These are phyloP conservation scores for Apogon talboti DNA, from an alignment of 2,797 vertebrate genomes.

Conservation along the genomic window DNA sequence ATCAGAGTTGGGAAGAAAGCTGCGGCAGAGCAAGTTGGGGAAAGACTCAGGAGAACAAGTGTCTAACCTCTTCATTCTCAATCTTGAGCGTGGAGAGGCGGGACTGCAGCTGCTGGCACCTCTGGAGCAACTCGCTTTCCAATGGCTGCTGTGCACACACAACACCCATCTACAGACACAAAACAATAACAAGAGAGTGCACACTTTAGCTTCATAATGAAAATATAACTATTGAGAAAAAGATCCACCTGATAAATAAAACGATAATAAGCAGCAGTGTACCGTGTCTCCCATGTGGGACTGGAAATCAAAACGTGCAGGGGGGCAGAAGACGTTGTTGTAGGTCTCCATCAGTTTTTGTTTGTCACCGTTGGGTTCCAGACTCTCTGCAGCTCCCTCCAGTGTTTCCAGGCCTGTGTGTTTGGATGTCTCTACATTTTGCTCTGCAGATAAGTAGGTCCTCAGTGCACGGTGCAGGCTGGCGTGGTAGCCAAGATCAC, in stretches of 20 bases:
- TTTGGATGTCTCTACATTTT: conserved; percentile 95
- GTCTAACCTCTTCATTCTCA: conserved; percentile 94
- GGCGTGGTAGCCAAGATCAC: conserved; percentile 97
- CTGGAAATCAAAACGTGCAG: conserved; percentile 97
- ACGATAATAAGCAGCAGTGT: background rate
- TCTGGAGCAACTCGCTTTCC: conserved; percentile 91
- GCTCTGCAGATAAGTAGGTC: conserved; percentile 96
- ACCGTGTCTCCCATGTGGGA: conserved; percentile 99
- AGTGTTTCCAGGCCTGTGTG: conserved; percentile 93
- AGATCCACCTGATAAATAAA: background rate
- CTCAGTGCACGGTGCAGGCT: conserved; percentile 94
- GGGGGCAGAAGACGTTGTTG: conserved; percentile 97
- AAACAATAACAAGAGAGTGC: background rate
- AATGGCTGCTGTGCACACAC: conserved; percentile 93
- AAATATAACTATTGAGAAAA: background rate
- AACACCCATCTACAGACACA: conserved; percentile 87
- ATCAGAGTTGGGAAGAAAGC: background rate
- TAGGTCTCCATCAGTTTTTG: conserved; percentile 98
- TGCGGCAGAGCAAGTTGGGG: background rate
- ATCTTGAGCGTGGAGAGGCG: conserved; percentile 95
- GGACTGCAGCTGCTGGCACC: conserved; percentile 94
- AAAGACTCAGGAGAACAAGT: background rate
- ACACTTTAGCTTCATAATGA: background rate
- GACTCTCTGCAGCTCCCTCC: conserved; percentile 92
- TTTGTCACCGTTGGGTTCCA: conserved; percentile 95